Evolutionary conservation across 1,140 invertebrate genomes (phyloP), one percentile per base, ranked within the genome.

Genomic region (Tetramorium parvispinum): DNA sequence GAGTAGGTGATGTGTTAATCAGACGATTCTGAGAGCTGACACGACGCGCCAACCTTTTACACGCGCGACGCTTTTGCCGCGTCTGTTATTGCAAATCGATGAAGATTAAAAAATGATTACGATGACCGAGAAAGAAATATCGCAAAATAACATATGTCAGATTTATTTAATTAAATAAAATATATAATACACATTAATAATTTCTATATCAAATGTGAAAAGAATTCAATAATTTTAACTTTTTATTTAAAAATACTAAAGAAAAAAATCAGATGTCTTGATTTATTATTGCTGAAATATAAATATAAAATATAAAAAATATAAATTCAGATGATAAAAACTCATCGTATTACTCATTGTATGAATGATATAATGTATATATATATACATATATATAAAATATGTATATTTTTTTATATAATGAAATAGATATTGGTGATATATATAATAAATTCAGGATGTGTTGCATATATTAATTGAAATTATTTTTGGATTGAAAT

Each of bases 1-100:
- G 89, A 85, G 89, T 87, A 76, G 90, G 89, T 94, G 93, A 93
- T 93, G 93, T 93, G 93, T 93, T 94, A 93, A 94, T 94, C 93
- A 91, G 89, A 53, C 83, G 89, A 91, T 85, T 59, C 57, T 40
- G 32, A 66, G 77, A 82, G 68, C 32, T 43, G 87, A 66, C 79
- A 68, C 40, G 24, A 78, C 65, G 88, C 68, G 53, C 51, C 24
- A 46, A 68, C 37, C 11, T 53, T 21, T 63, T 55, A 55, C 27
- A 32, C 16, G 53, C 13, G 37, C 75, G 61, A 75, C 65, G 40
- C 73, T 71, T 77, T 63, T 51, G 40, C 2, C 57, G 11, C 8
- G 40, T 46, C 7, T 46, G 21, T 57, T 24, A 24, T 46, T 16
- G 13, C 10, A 27, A 6, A 75, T 55, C 11, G 18, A 76, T 46